A percentile compares a stretch with the other conserved stretches of the same genome.
phyloP scores from a whole-genome alignment of 2,888 invertebrate species.

The Synanthedon tipuliformis region DNA sequence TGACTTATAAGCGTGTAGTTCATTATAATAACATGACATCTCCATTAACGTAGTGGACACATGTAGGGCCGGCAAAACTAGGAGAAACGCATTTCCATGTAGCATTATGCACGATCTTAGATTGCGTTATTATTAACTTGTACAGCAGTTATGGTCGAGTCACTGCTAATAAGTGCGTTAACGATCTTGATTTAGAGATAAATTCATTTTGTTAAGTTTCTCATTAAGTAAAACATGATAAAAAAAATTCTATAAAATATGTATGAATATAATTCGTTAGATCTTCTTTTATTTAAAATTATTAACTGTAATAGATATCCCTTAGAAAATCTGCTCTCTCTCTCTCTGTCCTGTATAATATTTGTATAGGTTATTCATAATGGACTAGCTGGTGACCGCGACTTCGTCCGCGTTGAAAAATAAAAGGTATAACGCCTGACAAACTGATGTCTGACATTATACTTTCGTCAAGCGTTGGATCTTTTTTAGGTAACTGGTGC shows the following conservation, averaged over 20 bases:
- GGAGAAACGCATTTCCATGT: slow-evolving; percentile 27
- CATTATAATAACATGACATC: slow-evolving; percentile 68
- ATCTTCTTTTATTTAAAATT: too few relatives aligned
- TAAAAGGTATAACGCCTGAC: too few relatives aligned
- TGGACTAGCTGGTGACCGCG: not conserved
- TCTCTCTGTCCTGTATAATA: not conserved
- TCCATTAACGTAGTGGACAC: slow-evolving; percentile 53
- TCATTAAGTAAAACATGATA: too few relatives aligned
- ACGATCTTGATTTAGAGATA: slow-evolving; percentile 39
- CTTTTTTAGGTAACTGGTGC: too few relatives aligned
- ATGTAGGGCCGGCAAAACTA: slow-evolving; percentile 27
- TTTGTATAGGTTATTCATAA: not conserved
- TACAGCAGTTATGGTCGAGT: slow-evolving; percentile 24
- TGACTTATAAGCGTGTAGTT: slow-evolving; percentile 42
- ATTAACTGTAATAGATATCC: too few relatives aligned
- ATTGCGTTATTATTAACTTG: slow-evolving; percentile 17
- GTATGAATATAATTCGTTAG: too few relatives aligned
- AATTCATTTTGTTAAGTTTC: slow-evolving; percentile 5
- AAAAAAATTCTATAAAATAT: too few relatives aligned
- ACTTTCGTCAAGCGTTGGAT: too few relatives aligned
- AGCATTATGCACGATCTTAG: slow-evolving; percentile 28
- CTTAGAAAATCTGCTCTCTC: too few relatives aligned
- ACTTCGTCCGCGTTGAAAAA: not conserved
- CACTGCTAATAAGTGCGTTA: slow-evolving; percentile 46
- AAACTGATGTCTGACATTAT: too few relatives aligned